Evolutionary conservation across 2,113 vertebrate genomes (phyloP), one percentile per base, ranked within the genome.

Genomic region (Cinclus mexicanus): DNA sequence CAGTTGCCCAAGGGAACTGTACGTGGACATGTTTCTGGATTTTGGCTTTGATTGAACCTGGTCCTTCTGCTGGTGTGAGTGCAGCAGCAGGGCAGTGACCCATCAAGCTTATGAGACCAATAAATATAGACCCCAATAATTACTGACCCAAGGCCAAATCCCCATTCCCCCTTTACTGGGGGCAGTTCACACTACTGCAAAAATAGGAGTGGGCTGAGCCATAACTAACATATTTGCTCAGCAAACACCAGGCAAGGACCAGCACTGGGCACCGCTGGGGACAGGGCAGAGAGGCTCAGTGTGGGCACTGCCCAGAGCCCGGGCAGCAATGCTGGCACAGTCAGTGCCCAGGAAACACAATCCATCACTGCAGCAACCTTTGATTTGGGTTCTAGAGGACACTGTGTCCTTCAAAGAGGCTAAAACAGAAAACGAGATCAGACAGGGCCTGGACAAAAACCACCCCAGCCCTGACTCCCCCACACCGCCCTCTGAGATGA

Each of bases 271-370:
- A 50, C 3, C 13, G 6, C 67, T 18, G 42, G 39, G 29, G 16
- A 33, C 4, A 7, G 52, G 35, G 37, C 35, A 76, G 71, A 63
- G 42, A 5, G 49, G 20, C 57, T 81, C 63, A 2, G 10, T 2
- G 25, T 31, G 57, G 56, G 12, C 74, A n/a, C 39, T 42, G 68
- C 59, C 44, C 35, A 0, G 0, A 41, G 24, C 33, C 31, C 0
- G 0, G 39, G n/a, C 39, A 68, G 77, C 5, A 5, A 6, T 8
- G 25, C 44, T 76, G 77, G 88, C n/a, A 60, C 71, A 44, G 46
- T 11, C 53, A 25, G 76, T 10, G 49, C 61, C 56, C 80, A 44
- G 61, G 49, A 83, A 49, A 61, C 37, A 18, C 2, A 0, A 11
- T 14, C 72, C 3, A 1, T 22, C 60, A 37, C 10, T 3, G 1